phyloP scores from a whole-genome alignment of 2,888 invertebrate genomes.

The Chymomyza procnemis region DNA sequence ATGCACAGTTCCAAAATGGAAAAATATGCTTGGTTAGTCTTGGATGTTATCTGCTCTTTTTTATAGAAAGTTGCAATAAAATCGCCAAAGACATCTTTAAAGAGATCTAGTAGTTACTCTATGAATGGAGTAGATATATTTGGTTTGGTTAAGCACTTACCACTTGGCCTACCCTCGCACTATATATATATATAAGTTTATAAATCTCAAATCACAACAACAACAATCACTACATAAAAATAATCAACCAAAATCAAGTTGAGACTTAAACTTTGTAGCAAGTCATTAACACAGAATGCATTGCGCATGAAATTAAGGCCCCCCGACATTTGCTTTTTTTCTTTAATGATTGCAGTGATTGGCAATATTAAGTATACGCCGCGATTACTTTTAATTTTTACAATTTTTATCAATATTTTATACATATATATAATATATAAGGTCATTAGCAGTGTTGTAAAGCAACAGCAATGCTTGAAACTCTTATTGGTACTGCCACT shows the following conservation, averaged over 20 bases:
- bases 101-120: no score
- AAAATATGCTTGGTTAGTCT: no score
- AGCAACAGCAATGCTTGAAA: not conserved
- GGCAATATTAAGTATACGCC: not conserved
- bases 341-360: not conserved
- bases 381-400: not conserved
- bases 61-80: no score
- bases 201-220: not conserved
- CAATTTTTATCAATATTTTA: not conserved
- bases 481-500: not conserved
- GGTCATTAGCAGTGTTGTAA: not conserved
- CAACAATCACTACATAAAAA: not conserved
- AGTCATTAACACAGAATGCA: conserved; percentile 17
- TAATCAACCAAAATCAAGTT: not conserved
- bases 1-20: no score
- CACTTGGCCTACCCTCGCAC: no score
- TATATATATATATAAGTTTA: not conserved
- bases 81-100: no score
- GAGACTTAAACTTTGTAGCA: conserved; percentile 4
- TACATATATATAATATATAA: not conserved
- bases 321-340: not conserved
- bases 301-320: not conserved
- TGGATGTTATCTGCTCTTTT: no score
- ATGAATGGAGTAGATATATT: no score
- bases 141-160: no score